phyloP scores from a whole-genome alignment of 2,797 vertebrate species.

The Mus minutoides region DNA sequence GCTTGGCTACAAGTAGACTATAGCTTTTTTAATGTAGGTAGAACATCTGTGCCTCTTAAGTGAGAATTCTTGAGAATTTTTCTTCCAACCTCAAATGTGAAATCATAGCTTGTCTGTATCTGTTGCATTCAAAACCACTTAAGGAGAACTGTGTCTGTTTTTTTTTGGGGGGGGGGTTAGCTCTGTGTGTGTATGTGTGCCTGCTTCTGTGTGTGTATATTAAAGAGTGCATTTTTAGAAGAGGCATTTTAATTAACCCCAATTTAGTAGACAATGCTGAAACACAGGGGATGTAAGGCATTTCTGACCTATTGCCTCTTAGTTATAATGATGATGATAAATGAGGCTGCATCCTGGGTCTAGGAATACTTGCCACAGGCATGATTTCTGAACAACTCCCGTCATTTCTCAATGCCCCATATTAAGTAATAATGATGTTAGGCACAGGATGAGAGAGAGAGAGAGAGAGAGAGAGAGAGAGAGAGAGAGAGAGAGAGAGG shows the following conservation, averaged over 20 bases:
- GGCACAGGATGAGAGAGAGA: not conserved
- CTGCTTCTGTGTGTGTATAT: not conserved
- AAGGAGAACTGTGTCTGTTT: not conserved
- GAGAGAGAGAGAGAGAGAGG: not conserved
- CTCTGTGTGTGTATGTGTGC: not conserved
- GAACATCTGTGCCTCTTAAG: not conserved
- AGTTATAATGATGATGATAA: conserved; percentile 73
- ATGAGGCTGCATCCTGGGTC: conserved; percentile 43
- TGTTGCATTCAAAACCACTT: conserved; percentile 8
- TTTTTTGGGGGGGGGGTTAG: no score
- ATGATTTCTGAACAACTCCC: conserved; percentile 47
- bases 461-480: not conserved
- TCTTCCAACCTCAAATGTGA: not conserved
- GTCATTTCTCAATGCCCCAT: conserved; percentile 13
- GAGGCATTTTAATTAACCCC: conserved; percentile 78
- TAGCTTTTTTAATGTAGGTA: not conserved
- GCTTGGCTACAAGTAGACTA: not conserved
- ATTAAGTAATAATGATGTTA: conserved; percentile 49
- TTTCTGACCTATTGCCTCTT: conserved; percentile 70
- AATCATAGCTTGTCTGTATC: not conserved
- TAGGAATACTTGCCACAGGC: conserved; percentile 58
- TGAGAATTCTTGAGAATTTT: conserved; percentile 30
- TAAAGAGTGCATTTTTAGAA: conserved; percentile 59
- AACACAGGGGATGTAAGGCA: conserved; percentile 65
- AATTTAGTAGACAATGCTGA: conserved; percentile 72